phyloP scores from a whole-genome alignment of 2,113 vertebrate genomes.

The Marcusenius ussheri region DNA sequence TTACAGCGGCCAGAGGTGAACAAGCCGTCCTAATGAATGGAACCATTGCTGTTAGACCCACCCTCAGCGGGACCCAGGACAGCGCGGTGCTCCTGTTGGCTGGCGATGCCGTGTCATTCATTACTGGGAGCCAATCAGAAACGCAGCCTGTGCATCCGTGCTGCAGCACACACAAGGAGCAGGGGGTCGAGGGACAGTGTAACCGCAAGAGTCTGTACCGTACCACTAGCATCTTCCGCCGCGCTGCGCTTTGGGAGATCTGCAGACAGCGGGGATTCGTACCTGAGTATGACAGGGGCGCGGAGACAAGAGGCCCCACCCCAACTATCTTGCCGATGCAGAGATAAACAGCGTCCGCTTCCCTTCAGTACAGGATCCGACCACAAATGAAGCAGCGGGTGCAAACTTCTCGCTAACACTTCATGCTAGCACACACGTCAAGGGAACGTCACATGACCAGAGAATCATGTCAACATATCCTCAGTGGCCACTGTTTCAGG shows the following conservation, averaged over 20 bases:
- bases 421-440: neutral
- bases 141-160: neutral
- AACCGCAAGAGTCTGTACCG: neutral
- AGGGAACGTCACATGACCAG: neutral
- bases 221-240: neutral
- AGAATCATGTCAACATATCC: neutral
- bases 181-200: neutral
- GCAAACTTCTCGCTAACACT: neutral
- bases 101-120: neutral
- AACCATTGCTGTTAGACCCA: constrained; percentile 23
- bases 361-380: neutral
- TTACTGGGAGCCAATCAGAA: neutral
- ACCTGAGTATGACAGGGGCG: neutral
- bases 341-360: neutral
- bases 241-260: neutral
- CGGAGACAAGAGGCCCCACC: neutral
- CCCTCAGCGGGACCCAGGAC: constrained; percentile 16
- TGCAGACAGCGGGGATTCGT: neutral
- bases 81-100: neutral
- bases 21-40: constrained; percentile 18
- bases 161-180: neutral
- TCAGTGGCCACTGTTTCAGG: neutral
- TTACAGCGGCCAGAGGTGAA: neutral
- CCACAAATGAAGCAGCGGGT: neutral
- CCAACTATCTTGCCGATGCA: neutral